Conservation (phyloP, 35 echinoderm and acorn worm genomes). For the Chiridota heheva region DNA sequence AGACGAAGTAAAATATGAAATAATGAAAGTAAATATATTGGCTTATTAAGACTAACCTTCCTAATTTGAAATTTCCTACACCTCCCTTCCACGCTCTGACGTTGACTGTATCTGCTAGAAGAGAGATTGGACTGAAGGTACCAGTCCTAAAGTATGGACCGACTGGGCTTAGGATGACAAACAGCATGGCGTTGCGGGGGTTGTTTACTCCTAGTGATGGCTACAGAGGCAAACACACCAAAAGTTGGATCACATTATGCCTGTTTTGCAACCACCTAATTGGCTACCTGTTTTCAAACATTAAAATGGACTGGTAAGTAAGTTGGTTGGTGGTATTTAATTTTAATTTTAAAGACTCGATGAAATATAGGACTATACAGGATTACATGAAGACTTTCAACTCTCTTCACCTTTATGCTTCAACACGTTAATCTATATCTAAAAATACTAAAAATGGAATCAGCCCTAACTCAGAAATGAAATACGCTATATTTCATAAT, state of each 20-base stretch:
- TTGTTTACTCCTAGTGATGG: conserved; percentile 75
- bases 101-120: conserved; percentile 80
- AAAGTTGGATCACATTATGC: not conserved
- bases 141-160: conserved; percentile 91
- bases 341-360: too few species aligned
- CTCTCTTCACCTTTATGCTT: too few species aligned
- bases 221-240: conserved; percentile 49
- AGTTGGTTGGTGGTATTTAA: too few species aligned
- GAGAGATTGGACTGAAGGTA: conserved; percentile 78
- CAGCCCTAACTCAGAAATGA: too few species aligned
- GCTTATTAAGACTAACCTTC: conserved; percentile 82
- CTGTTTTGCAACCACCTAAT: not conserved
- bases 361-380: too few species aligned
- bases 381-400: too few species aligned
- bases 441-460: too few species aligned
- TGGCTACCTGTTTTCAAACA: not conserved
- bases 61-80: conserved; percentile 78
- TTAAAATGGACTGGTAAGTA: not conserved
- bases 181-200: conserved; percentile 59
- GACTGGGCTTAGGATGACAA: conserved; percentile 81
- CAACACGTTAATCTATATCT: too few species aligned
- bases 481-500: too few species aligned
- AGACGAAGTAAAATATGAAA: too few species aligned
- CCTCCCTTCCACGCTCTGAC: conserved; percentile 91
- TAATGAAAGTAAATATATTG: too few species aligned